Evolutionary conservation across 2,797 vertebrate species (phyloP), one percentile per base, ranked within the genome.

Genomic region (Percopsis omiscomaycus): DNA sequence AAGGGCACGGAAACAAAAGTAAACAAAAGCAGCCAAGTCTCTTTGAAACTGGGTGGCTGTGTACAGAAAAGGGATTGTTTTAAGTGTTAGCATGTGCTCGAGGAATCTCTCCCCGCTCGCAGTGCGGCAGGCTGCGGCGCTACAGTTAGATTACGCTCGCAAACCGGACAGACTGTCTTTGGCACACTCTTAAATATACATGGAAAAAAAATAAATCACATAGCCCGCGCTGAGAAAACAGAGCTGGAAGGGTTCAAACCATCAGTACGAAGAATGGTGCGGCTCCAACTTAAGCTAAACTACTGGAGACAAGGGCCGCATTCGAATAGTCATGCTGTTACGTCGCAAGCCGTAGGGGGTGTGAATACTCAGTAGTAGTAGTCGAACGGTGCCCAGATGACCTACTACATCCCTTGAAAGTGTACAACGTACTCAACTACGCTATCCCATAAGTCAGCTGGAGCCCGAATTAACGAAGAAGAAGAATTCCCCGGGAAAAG

Each of bases 1-100:
- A 61, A 15, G 11, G 6, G 30, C 28, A 22, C 4, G 22, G 28
- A 51, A 52, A 30, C 52, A 54, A 5, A 9, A 27, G 53, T 61
- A 69, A 57, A 62, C 59, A 62, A 69, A 61, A 49, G 56, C 3
- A 52, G 8, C 3, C 9, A 15, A 9, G 42, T 44, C 56, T 66
- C 46, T 71, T 71, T 60, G 57, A 71, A 56, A 49, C 8, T 11
- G 13, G 22, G 55, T 16, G 45, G 47, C 48, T 48, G 64, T 62
- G 55, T 68, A 54, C 64, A 58, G 54, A 49, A 29, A 46, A 44
- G 15, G 50, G 60, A 47, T 54, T 4, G 61, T 27, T 54, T 3
- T 66, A 68, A 78, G 63, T 10, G 71, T 63, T 71, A 59, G 52
- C 75, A 77, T 74, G 69, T 75, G 78, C 75, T 47, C 15, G 57